phyloP scores from a whole-genome alignment of 2,888 invertebrate genomes.

The Ophion ventricosus region DNA sequence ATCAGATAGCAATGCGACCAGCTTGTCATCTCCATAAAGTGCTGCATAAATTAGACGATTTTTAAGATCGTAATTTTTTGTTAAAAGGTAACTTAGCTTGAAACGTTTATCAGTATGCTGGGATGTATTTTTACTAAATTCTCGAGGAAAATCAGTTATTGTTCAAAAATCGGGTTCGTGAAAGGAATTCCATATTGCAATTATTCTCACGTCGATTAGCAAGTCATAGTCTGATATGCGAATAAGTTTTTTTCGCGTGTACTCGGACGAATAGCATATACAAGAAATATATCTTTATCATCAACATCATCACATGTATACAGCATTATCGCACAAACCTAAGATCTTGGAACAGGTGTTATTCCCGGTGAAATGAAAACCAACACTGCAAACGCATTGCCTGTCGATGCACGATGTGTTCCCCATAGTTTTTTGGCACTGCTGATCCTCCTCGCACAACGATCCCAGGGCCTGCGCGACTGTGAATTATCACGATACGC shows the following conservation, averaged over 20 bases:
- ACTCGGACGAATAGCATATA: not conserved
- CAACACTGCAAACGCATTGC: constrained; percentile 73
- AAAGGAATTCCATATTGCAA: too few relatives aligned
- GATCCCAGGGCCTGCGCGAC: constrained; percentile 43
- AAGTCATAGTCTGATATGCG: not conserved
- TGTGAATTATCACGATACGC: constrained; percentile 12
- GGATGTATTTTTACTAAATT: too few relatives aligned
- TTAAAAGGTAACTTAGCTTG: too few relatives aligned
- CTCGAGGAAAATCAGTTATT: too few relatives aligned
- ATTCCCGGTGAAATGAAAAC: constrained; percentile 64
- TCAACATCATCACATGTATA: not conserved
- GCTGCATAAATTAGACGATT: too few relatives aligned
- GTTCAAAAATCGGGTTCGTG: too few relatives aligned
- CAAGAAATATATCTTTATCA: not conserved
- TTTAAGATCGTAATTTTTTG: too few relatives aligned
- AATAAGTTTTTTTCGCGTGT: not conserved
- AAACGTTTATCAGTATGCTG: too few relatives aligned
- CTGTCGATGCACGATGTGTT: constrained; percentile 69
- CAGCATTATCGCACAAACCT: constrained; percentile 63
- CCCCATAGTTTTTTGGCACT: constrained; percentile 65
- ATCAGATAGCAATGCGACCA: too few relatives aligned
- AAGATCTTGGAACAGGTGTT: constrained; percentile 66
- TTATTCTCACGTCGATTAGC: not conserved
- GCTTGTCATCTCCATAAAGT: too few relatives aligned
- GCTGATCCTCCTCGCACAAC: constrained; percentile 68